Conservation (phyloP, 2,797 vertebrate genomes). For the Anolis apletophallus region DNA sequence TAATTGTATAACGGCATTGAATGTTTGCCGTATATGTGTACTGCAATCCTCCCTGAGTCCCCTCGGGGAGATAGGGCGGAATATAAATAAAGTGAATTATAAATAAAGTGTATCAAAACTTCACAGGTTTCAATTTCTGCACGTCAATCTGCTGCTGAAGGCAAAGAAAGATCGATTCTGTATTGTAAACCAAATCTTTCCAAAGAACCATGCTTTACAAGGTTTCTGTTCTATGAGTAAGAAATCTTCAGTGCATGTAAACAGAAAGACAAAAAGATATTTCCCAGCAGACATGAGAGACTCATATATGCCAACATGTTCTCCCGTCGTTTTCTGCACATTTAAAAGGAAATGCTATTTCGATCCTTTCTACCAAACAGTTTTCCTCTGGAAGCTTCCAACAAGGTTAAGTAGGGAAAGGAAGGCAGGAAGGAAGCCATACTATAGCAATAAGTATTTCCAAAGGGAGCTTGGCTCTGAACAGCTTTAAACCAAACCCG, state of each 20-base stretch:
- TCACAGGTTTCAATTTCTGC: too few relatives aligned
- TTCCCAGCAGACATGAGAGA: not conserved
- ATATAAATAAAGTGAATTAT: too few relatives aligned
- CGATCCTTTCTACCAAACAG: not conserved
- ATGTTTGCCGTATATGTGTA: too few relatives aligned
- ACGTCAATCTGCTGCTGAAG: not conserved
- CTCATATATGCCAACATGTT: not conserved
- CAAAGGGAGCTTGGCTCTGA: conserved; percentile 23
- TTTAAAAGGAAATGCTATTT: not conserved
- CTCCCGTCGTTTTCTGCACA: not conserved
- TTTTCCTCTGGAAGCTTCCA: conserved; percentile 50
- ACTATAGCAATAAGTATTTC: conserved; percentile 27
- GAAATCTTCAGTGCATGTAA: not conserved
- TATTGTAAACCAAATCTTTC: not conserved
- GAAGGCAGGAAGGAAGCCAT: conserved; percentile 17
- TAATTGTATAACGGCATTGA: too few relatives aligned
- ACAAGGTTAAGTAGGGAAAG: conserved; percentile 43
- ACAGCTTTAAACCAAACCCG: conserved; percentile 25
- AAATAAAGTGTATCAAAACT: too few relatives aligned
- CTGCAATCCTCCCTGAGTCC: too few relatives aligned
- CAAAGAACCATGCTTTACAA: not conserved
- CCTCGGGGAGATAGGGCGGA: too few relatives aligned
- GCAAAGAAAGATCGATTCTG: not conserved
- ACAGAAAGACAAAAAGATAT: not conserved
- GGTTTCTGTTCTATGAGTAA: not conserved